Percentiles rank a stretch among this genome's conserved stretches.
Evolutionary conservation across 2,113 vertebrate genomes (phyloP).

Genomic region (Manacus vitellinus): DNA sequence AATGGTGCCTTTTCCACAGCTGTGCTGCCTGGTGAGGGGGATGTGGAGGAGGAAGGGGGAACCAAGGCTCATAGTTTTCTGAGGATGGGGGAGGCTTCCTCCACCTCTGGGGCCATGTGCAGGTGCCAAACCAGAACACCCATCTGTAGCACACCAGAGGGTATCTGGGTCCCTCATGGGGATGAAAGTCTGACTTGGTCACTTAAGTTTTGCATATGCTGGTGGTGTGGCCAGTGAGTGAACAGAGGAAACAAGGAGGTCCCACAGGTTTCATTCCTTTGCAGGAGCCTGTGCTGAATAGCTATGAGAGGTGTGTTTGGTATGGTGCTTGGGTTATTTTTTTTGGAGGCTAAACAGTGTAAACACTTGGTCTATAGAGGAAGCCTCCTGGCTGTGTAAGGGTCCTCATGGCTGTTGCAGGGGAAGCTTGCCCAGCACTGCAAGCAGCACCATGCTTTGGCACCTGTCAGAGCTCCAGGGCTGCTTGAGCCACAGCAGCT

Average conservation of each 20-base stretch:
- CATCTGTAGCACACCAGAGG: neutral
- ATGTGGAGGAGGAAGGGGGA: neutral
- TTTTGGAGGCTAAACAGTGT: neutral
- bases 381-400: neutral
- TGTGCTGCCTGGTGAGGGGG: rapidly evolving
- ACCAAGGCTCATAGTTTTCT: rapidly evolving
- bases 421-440: neutral
- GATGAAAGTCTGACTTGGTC: neutral
- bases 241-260: neutral
- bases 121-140: neutral
- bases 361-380: neutral
- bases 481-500: neutral
- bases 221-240: neutral
- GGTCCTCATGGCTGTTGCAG: rapidly evolving
- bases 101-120: neutral
- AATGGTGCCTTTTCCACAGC: neutral
- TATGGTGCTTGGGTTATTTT: rapidly evolving
- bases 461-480: neutral
- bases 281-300: neutral
- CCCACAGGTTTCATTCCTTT: neutral
- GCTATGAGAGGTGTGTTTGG: neutral
- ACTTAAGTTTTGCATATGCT: neutral
- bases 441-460: neutral
- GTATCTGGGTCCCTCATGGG: neutral
- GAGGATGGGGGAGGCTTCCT: neutral